These are phyloP conservation scores for Mesorhabditis sp. DNA, from an alignment of 2,888 invertebrate genomes.

Conservation along the genomic window DNA sequence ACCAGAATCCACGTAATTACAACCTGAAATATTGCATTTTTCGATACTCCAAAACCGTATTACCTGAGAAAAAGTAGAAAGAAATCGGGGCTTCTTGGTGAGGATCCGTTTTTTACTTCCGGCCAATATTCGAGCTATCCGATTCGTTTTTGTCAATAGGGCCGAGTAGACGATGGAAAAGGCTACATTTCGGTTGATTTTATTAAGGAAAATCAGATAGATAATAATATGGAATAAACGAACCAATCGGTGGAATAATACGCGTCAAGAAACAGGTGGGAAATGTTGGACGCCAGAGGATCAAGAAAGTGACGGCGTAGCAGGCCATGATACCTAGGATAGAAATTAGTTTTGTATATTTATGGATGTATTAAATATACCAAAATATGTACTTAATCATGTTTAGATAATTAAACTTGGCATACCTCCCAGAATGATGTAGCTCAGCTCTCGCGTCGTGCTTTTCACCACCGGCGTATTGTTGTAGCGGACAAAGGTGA, in stretches of 20 bases:
- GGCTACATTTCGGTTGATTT: constrained; percentile 66
- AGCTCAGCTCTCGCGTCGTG: constrained; percentile 73
- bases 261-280: constrained; percentile 74
- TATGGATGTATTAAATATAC: too few species aligned
- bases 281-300: constrained; percentile 73
- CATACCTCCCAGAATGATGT: constrained; percentile 75
- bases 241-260: too few species aligned
- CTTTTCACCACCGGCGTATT: constrained; percentile 95
- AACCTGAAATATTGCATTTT: constrained; percentile 59
- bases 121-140: constrained; percentile 91
- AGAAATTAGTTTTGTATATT: too few species aligned
- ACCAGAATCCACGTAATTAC: constrained; percentile 80
- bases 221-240: too few species aligned
- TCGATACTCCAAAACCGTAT: neutral
- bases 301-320: constrained; percentile 84
- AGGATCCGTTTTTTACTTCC: constrained; percentile 91
- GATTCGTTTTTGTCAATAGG: constrained; percentile 90
- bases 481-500: constrained; percentile 79
- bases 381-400: too few species aligned
- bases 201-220: too few species aligned
- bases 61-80: constrained; percentile 80
- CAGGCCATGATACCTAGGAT: constrained; percentile 71
- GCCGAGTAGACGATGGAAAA: constrained; percentile 96
- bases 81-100: constrained; percentile 81
- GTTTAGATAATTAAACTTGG: neutral